These are phyloP conservation scores for Rhopilema esculentum DNA, from an alignment of 30 jellyfish, hydroid and myxozoan genomes.

Conservation along the genomic window DNA sequence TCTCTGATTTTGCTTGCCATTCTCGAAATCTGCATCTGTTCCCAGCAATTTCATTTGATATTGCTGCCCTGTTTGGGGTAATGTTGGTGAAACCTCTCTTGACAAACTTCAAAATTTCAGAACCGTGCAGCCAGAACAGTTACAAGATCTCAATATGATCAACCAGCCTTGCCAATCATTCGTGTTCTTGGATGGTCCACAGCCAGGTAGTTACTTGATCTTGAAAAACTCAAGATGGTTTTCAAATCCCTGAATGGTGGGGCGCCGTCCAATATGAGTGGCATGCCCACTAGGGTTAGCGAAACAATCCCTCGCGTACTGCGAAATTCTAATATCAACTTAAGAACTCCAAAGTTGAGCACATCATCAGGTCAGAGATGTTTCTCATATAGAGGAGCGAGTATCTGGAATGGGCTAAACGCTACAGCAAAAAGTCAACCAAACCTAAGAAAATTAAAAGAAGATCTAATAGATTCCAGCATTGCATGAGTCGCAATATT, in stretches of 20 bases:
- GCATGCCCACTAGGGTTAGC: constrained; percentile 32
- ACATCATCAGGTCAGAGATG: constrained; percentile 47
- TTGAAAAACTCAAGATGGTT: too few species aligned
- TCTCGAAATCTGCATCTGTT: too few species aligned
- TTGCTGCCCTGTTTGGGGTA: constrained; percentile 68
- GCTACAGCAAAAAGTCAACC: constrained; percentile 26
- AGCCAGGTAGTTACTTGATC: too few species aligned
- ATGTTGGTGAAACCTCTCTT: constrained; percentile 56
- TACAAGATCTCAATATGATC: too few species aligned
- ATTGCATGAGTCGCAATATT: too few species aligned
- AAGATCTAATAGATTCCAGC: constrained; percentile 25
- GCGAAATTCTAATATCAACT: constrained; percentile 22
- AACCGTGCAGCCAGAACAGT: too few species aligned
- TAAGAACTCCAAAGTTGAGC: constrained; percentile 9
- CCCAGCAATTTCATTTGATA: too few species aligned
- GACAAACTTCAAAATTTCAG: constrained; percentile 34
- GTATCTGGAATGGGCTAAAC: constrained; percentile 36
- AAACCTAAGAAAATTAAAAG: background rate
- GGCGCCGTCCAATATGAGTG: constrained; percentile 53
- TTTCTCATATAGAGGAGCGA: too few species aligned
- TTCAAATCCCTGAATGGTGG: too few species aligned
- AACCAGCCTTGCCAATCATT: too few species aligned
- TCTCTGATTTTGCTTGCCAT: too few species aligned
- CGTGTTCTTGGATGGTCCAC: too few species aligned
- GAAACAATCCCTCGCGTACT: constrained; percentile 52